Evolutionary conservation across 1,140 invertebrate species (phyloP).

Genomic region (Euwallacea fornicatus): DNA sequence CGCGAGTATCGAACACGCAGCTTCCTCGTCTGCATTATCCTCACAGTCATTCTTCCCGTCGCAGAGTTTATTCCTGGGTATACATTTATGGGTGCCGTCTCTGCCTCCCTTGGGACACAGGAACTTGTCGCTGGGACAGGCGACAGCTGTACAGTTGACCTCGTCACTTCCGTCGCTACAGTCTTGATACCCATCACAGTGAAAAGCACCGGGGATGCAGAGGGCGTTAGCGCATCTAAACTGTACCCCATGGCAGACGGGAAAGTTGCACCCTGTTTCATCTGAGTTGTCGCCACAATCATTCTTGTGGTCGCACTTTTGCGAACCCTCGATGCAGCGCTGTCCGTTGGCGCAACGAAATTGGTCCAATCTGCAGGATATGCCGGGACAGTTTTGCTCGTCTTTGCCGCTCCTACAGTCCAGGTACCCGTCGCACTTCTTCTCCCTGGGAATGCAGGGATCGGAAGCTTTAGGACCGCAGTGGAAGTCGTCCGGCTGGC

Average conservation of each 20-base stretch:
- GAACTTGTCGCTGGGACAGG: slow-evolving; percentile 91
- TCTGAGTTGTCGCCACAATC: slow-evolving; percentile 90
- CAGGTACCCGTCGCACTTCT: slow-evolving; percentile 85
- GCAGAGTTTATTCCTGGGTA: slow-evolving; percentile 84
- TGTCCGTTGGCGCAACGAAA: slow-evolving; percentile 83
- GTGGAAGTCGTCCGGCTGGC: slow-evolving; percentile 79
- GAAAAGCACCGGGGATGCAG: slow-evolving; percentile 84
- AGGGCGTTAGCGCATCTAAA: slow-evolving; percentile 92
- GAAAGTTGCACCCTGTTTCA: slow-evolving; percentile 85
- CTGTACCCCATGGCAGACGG: slow-evolving; percentile 85
- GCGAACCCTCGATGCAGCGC: slow-evolving; percentile 74
- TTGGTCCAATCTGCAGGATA: slow-evolving; percentile 81
- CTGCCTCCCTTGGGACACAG: slow-evolving; percentile 75
- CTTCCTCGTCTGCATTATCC: slow-evolving; percentile 87
- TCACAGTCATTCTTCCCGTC: slow-evolving; percentile 87
- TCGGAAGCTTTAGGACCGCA: slow-evolving; percentile 65
- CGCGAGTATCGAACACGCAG: slow-evolving; percentile 65
- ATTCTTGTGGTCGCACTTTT: slow-evolving; percentile 86
- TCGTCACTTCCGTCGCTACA: slow-evolving; percentile 89
- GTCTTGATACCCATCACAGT: slow-evolving; percentile 81
- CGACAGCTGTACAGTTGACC: slow-evolving; percentile 82
- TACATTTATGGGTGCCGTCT: slow-evolving; percentile 80
- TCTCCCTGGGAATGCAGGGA: slow-evolving; percentile 81
- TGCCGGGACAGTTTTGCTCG: slow-evolving; percentile 76
- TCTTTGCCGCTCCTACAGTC: slow-evolving; percentile 87